Base-by-base conservation (phyloP, 2,797 vertebrate species). In the Mus caroli region DNA sequence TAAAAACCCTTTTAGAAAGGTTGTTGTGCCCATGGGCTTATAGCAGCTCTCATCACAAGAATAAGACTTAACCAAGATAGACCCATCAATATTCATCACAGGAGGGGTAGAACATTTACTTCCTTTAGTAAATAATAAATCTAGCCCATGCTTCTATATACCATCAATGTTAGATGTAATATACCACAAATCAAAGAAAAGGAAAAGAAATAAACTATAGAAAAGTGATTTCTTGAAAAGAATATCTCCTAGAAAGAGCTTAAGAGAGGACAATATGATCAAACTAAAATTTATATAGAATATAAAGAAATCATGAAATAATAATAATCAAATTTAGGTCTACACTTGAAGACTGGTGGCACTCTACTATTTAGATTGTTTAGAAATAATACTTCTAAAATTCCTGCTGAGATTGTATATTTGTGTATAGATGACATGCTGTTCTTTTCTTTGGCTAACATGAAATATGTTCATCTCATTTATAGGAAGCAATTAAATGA, bases 401-500 rank as follows among this genome's bases (percentile, higher is more conserved):
- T 96, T 40, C 19, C 13, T 82, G 19, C n/a, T 88, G 22, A 96
- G 50, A 46, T 34, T 4, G 22, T 52, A 2, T 11, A 13, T 73
- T 15, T 43, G 62, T 37, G 2, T 52, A 8, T 1, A 24, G 14
- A 34, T 56, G 82, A 17, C 14, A n/a, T 71, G 77, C 67, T 52
- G 64, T 54, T 88, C 7, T 6, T 43, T 88, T 80, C 31, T 88
- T 62, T 88, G 17, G 17, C 37, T 95, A 58, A 77, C 76, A 54
- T 75, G 77, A 94, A 90, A 50, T 2, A 13, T 54, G 8, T 71
- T 69, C 14, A 19, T 94, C 94, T 90, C 37, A 80, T 58, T 82
- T 82, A 58, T 69, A 20, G 31, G 26, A 88, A 87, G 34, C 58
- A 82, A 84, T 94, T 54, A 88, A 15, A 77, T 82, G 1, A 92